Base-by-base conservation (phyloP, 1,140 invertebrate species). In the Drosophila sp. region DNA sequence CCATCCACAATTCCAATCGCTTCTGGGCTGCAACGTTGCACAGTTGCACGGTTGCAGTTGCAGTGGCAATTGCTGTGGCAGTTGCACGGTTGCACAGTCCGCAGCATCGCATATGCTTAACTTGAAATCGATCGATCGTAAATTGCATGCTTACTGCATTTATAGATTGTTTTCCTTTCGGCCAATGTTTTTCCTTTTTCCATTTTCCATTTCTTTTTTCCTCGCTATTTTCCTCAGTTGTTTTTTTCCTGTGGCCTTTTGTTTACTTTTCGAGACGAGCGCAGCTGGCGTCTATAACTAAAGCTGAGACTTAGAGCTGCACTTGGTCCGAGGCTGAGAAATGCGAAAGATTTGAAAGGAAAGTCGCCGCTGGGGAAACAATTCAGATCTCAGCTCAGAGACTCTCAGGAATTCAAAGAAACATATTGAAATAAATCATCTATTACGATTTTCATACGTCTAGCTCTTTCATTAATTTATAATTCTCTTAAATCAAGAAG, bases 41-140 rank as follows among this genome's bases (percentile, higher is more conserved):
- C 48, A 70, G 54, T 40, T 21, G 57, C 29, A 51, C 48, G 62
- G 54, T 40, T 21, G 59, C 48, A 53, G 46, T 25, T 51, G 43
- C 18, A 21, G 21, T 21, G 21, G 21, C 21, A 21, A 56, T 8
- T 8, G 45, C 36, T 38, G 46, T 48, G 46, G 36, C 36, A 40
- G 34, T 32, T 18, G 53, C 43, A 32, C 27, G 1, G 25, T 29
- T 59, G 32, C 54, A 41, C 56, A 62, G 58, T 50, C 11, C 21
- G 13, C 40, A 62, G 51, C 40, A 45, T 79, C 73, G 70, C 72
- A 84, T 86, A 73, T 78, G 73, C 72, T 84, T 70, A 90, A 74
- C 86, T 73, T 69, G 69, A 86, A 76, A 77, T 86, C 75, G 78
- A 75, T 72, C 58, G 69, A 90, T 86, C 84, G 78, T 90, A 89